These are phyloP conservation scores for Achatina immaculata DNA, from an alignment of 1,140 invertebrate genomes.

Conservation along the genomic window DNA sequence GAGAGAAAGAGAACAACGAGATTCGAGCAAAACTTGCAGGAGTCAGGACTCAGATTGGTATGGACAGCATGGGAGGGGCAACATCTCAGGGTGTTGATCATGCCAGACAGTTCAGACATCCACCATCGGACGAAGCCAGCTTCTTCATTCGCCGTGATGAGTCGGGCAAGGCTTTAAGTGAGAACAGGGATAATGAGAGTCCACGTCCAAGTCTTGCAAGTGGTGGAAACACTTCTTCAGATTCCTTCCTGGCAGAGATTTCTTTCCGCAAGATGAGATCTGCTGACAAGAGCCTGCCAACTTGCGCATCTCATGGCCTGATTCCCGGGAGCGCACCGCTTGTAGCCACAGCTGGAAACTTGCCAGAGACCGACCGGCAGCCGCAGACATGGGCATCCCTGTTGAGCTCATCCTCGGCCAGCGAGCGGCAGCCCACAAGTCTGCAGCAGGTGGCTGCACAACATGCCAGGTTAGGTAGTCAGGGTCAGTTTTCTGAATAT, in stretches of 20 bases:
- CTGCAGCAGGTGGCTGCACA: neutral
- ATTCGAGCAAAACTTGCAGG: conserved; percentile 9
- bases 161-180: too few relatives aligned
- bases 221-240: conserved; percentile 1
- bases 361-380: neutral
- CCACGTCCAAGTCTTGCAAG: conserved; percentile 17
- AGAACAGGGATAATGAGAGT: neutral
- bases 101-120: neutral
- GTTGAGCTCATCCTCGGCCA: neutral
- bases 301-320: conserved; percentile 6
- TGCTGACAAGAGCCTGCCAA: conserved; percentile 3
- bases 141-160: too few relatives aligned
- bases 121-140: too few relatives aligned
- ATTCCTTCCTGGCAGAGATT: conserved; percentile 32
- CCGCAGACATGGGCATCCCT: conserved; percentile 29
- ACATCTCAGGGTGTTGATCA: neutral
- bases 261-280: conserved; percentile 24
- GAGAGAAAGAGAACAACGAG: neutral
- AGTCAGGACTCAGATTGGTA: neutral
- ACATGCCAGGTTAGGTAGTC: neutral
- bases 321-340: neutral
- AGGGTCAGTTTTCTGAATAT: neutral
- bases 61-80: neutral
- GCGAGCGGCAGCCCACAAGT: neutral
- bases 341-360: neutral